phyloP scores from a whole-genome alignment of 30 jellyfish, hydroid and myxozoan genomes.

The Pseudorhiza aurosa region DNA sequence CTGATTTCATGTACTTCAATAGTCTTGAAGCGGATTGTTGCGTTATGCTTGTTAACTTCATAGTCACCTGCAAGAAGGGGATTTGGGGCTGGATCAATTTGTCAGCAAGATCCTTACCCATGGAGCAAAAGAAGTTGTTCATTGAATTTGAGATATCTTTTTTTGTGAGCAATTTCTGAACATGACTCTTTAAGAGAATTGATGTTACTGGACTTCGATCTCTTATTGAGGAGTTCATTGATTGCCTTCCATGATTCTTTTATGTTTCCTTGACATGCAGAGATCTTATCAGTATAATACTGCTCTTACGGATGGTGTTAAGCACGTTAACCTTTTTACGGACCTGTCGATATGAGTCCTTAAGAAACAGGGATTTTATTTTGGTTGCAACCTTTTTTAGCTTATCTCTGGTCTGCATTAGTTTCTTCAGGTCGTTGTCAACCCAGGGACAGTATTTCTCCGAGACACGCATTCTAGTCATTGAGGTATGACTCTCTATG shows the following conservation, averaged over 20 bases:
- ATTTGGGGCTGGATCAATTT: no score
- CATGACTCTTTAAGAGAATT: slow-evolving; percentile 26
- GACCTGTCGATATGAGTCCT: slow-evolving; percentile 15
- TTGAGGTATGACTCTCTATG: slow-evolving; percentile 51
- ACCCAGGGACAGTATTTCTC: slow-evolving; percentile 48
- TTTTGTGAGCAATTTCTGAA: slow-evolving; percentile 1
- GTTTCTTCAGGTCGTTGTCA: slow-evolving; percentile 22
- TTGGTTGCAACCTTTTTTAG: not conserved
- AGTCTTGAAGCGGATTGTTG: slow-evolving; percentile 5
- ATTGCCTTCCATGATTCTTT: not conserved
- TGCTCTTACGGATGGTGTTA: slow-evolving; percentile 14
- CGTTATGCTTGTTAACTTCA: slow-evolving; percentile 7
- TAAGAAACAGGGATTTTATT: slow-evolving; percentile 16
- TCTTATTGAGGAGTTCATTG: not conserved
- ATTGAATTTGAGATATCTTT: no score
- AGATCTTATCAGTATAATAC: slow-evolving; percentile 18
- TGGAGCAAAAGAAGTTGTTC: slow-evolving; percentile 63
- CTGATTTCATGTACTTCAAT: not conserved
- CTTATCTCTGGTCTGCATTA: not conserved
- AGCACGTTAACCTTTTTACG: slow-evolving; percentile 27
- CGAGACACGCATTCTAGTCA: slow-evolving; percentile 60
- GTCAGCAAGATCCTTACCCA: no score
- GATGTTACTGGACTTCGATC: slow-evolving; percentile 30
- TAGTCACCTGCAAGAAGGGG: slow-evolving; percentile 20
- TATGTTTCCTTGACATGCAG: slow-evolving; percentile 16